Conservation (phyloP, 1,140 invertebrate genomes). For the Eriosoma lanigerum region DNA sequence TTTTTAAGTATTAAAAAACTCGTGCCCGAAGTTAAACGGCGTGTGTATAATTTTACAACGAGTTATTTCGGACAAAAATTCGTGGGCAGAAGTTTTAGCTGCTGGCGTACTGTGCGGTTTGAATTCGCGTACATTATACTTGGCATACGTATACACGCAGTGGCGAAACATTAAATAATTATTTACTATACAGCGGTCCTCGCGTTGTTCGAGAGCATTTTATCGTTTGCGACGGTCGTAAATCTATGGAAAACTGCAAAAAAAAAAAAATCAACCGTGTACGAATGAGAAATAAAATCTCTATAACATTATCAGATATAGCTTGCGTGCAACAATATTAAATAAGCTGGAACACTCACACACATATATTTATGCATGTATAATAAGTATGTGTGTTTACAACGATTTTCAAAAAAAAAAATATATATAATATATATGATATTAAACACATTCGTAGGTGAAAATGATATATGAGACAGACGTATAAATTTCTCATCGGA, state of each 20-base stretch:
- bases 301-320: too few species aligned
- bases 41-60: conserved; percentile 5
- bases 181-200: background rate
- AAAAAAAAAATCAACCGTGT: background rate
- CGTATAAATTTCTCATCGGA: too few species aligned
- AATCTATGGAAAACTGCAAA: background rate
- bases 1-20: too few species aligned
- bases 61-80: conserved; percentile 18
- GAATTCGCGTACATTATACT: background rate
- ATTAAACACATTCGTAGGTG: too few species aligned
- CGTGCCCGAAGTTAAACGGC: background rate
- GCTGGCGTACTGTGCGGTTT: background rate
- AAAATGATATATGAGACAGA: too few species aligned
- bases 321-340: too few species aligned
- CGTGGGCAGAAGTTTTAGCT: conserved; percentile 16
- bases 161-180: conserved; percentile 21
- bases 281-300: background rate
- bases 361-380: too few species aligned
- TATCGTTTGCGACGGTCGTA: background rate
- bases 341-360: too few species aligned
- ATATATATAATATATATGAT: too few species aligned
- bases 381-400: too few species aligned
- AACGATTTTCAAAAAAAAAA: too few species aligned
- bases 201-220: background rate
- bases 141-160: background rate